Conservation (phyloP, 2,797 vertebrate genomes). For the Lepus townsendii region DNA sequence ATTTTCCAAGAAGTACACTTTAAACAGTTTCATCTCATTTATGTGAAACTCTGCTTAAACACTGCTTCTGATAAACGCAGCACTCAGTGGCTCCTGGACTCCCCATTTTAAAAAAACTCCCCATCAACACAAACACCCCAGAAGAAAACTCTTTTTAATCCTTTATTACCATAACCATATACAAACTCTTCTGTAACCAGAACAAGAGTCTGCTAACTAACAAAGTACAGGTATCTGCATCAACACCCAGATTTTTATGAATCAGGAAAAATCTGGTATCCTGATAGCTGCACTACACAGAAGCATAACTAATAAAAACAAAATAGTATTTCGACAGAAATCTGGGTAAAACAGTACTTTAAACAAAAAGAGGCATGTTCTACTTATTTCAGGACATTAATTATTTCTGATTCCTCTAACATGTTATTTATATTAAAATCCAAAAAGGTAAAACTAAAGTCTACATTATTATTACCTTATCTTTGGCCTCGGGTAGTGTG, state of each 20-base stretch:
- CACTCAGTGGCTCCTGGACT: not conserved
- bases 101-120: conserved; percentile 58
- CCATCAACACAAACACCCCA: conserved; percentile 31
- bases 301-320: conserved; percentile 39
- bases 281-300: not conserved
- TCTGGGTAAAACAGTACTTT: not conserved
- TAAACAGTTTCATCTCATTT: conserved; percentile 56
- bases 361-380: conserved; percentile 34
- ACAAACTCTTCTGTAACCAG: conserved; percentile 38
- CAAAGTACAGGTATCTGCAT: conserved; percentile 33
- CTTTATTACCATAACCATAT: conserved; percentile 1
- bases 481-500: conserved; percentile 88
- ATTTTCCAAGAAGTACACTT: conserved; percentile 64
- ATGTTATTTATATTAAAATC: conserved; percentile 60
- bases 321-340: conserved; percentile 56
- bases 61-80: not conserved
- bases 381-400: conserved; percentile 46
- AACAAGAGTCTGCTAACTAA: conserved; percentile 51
- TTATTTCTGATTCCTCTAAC: conserved; percentile 53
- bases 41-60: conserved; percentile 25
- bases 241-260: conserved; percentile 36
- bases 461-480: conserved; percentile 90
- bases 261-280: conserved; percentile 50
- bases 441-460: conserved; percentile 32
- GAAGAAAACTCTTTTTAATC: conserved; percentile 55